Evolutionary conservation across 2,888 invertebrate species (phyloP).

Genomic region (Lasioglossum malachurum): DNA sequence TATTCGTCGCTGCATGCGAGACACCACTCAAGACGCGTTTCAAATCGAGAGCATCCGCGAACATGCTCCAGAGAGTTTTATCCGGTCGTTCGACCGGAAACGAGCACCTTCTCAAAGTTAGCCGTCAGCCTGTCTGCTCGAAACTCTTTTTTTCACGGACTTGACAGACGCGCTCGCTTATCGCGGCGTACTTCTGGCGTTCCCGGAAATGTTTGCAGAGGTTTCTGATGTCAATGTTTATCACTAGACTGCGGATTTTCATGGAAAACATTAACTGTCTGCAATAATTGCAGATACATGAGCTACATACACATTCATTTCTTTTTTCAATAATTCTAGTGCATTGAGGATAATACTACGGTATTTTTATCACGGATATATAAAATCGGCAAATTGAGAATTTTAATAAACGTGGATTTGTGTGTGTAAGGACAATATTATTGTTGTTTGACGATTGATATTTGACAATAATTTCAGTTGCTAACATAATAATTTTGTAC

Average conservation of each 20-base stretch:
- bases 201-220: neutral
- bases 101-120: constrained; percentile 21
- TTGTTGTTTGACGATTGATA: no score
- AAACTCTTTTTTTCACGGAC: neutral
- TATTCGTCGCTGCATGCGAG: constrained; percentile 26
- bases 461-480: no score
- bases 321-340: neutral
- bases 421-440: no score
- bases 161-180: neutral
- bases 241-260: neutral
- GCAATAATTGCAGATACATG: neutral
- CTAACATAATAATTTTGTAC: no score
- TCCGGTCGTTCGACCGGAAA: constrained; percentile 16
- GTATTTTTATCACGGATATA: no score
- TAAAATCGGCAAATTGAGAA: no score
- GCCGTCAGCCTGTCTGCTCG: neutral
- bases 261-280: neutral
- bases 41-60: neutral
- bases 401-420: no score
- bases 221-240: neutral
- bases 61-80: constrained; percentile 24
- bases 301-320: neutral
- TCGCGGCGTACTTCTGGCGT: neutral
- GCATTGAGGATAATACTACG: neutral
- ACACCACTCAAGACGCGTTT: constrained; percentile 22